phyloP scores from a whole-genome alignment of 2,113 vertebrate species.

The Ailurus styani region DNA sequence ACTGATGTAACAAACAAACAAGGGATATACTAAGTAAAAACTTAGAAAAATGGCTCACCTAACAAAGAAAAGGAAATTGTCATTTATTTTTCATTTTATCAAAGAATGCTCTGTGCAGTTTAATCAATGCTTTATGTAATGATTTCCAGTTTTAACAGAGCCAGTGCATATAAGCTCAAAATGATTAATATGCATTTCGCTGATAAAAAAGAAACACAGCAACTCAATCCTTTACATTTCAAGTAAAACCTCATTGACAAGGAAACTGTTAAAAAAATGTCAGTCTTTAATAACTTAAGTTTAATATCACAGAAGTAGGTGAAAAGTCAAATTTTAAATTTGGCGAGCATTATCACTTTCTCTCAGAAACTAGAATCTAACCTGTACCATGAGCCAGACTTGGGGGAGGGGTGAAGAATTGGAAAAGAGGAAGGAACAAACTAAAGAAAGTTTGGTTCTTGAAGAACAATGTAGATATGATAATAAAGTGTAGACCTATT shows the following conservation, averaged over 20 bases:
- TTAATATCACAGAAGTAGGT: conserved; percentile 60
- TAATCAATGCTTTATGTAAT: neutral
- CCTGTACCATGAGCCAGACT: neutral
- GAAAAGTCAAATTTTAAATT: conserved; percentile 68
- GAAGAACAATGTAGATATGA: neutral
- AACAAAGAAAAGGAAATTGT: neutral
- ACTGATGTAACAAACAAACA: neutral
- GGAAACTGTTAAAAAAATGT: conserved; percentile 1
- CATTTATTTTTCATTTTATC: conserved; percentile 43
- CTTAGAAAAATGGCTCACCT: neutral
- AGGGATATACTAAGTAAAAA: neutral
- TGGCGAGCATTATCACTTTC: conserved; percentile 6
- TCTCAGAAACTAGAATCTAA: conserved; percentile 38
- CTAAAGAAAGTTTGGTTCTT: neutral
- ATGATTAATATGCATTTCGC: conserved; percentile 49
- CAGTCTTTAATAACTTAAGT: conserved; percentile 63
- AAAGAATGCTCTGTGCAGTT: neutral
- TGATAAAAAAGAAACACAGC: conserved; percentile 47
- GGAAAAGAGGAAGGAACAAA: neutral
- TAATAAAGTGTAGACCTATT: neutral
- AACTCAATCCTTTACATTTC: conserved; percentile 34
- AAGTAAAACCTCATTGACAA: conserved; percentile 36
- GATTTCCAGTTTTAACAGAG: conserved; percentile 57
- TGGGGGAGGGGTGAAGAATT: neutral
- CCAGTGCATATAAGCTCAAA: conserved; percentile 50